A percentile compares a stretch with the other conserved stretches of the same genome.
Conservation (phyloP, 30 jellyfish, hydroid and myxozoan species). For the Turritopsis dohrnii region DNA sequence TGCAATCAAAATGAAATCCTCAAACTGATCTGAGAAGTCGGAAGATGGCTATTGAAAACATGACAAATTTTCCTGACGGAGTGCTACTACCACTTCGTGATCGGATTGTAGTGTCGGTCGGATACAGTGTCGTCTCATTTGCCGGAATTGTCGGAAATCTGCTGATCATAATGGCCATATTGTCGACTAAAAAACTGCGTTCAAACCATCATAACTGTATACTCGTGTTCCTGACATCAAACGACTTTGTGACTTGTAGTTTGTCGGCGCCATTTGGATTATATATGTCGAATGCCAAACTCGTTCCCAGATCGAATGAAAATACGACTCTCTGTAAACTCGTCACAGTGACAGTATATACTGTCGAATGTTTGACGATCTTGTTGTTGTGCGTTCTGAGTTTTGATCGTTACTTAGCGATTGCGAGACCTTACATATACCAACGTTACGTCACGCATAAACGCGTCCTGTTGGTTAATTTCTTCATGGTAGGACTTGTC, state of each 20-base stretch:
- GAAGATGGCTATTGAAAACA: not conserved
- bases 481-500: not conserved
- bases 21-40: too few relatives aligned
- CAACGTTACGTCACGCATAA: not conserved
- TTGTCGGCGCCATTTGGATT: not conserved
- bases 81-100: not conserved
- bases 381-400: not conserved
- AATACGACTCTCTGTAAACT: not conserved
- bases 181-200: not conserved
- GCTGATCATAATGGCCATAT: not conserved
- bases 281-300: not conserved
- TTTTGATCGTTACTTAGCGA: not conserved
- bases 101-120: not conserved
- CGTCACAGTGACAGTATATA: not conserved
- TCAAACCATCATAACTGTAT: not conserved
- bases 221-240: not conserved
- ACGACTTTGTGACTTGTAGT: not conserved
- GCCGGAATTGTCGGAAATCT: not conserved
- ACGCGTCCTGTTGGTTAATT: not conserved
- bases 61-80: not conserved
- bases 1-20: too few relatives aligned
- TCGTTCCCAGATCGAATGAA: not conserved
- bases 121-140: not conserved
- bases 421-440: not conserved
- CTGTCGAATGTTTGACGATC: not conserved